phyloP scores from a whole-genome alignment of 2,888 invertebrate genomes.

The Hirtodrosophila trivittata region DNA sequence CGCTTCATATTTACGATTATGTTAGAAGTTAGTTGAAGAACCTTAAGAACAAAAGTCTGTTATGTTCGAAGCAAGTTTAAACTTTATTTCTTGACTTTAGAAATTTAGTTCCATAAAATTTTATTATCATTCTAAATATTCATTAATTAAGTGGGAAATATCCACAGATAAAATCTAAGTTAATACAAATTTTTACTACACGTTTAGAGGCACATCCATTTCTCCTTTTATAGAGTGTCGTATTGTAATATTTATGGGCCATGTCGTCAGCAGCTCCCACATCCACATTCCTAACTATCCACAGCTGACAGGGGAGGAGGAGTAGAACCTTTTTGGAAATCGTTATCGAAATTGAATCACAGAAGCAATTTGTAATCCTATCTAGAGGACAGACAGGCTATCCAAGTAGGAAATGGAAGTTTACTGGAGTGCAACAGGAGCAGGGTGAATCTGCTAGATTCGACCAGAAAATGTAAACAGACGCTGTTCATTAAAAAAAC shows the following conservation, averaged over 20 bases:
- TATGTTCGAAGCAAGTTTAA: no score
- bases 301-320: neutral
- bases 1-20: no score
- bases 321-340: slow-evolving; percentile 24
- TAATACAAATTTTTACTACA: slow-evolving; percentile 21
- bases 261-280: neutral
- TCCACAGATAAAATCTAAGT: no score
- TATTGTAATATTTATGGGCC: slow-evolving; percentile 43
- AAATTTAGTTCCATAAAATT: no score
- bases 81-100: no score
- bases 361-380: slow-evolving; percentile 76
- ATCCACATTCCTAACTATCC: neutral
- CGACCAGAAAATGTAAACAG: slow-evolving; percentile 60
- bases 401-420: slow-evolving; percentile 44
- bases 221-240: slow-evolving; percentile 52
- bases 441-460: slow-evolving; percentile 30
- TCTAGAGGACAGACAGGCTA: slow-evolving; percentile 42
- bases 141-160: neutral
- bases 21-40: no score
- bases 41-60: no score
- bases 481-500: slow-evolving; percentile 34
- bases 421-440: slow-evolving; percentile 20
- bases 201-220: slow-evolving; percentile 30
- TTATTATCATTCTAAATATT: no score
- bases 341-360: slow-evolving; percentile 74